These are phyloP conservation scores for Lithophane semibrunnea DNA, from an alignment of 2,888 invertebrate species.

Conservation along the genomic window DNA sequence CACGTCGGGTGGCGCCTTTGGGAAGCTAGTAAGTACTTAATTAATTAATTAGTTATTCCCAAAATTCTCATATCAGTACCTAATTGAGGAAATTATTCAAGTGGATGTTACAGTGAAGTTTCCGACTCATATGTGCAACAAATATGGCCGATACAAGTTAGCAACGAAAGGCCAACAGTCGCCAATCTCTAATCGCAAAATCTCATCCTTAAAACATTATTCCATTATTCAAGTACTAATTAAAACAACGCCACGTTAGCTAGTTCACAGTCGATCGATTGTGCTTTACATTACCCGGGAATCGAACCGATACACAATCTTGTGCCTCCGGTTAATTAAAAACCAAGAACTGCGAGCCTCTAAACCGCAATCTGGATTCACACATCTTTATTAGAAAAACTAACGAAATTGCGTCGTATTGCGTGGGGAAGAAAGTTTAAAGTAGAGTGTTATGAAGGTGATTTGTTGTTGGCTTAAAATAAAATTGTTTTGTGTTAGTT, in stretches of 20 bases:
- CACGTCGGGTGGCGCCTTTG: too few relatives aligned
- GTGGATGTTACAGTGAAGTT: neutral
- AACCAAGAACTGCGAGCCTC: slow-evolving; percentile 54
- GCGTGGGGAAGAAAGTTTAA: rapidly evolving
- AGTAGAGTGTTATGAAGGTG: neutral
- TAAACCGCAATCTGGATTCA: slow-evolving; percentile 48
- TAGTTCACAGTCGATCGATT: slow-evolving; percentile 58
- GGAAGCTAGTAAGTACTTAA: too few relatives aligned
- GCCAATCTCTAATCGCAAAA: slow-evolving; percentile 34
- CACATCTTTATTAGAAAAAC: slow-evolving; percentile 21
- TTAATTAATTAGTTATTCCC: too few relatives aligned
- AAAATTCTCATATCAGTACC: neutral
- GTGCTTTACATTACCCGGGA: slow-evolving; percentile 61
- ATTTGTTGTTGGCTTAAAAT: slow-evolving; percentile 19
- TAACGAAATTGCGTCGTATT: slow-evolving; percentile 25
- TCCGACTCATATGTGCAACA: neutral
- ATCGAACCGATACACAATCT: slow-evolving; percentile 66
- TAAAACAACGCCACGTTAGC: slow-evolving; percentile 63
- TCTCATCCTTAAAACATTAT: slow-evolving; percentile 53
- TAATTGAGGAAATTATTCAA: neutral
- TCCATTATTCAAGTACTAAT: slow-evolving; percentile 64
- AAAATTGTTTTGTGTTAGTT: slow-evolving; percentile 29
- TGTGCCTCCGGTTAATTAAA: slow-evolving; percentile 65
- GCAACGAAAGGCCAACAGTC: slow-evolving; percentile 4
- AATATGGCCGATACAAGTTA: slow-evolving; percentile 11